These are phyloP conservation scores for Tetrax tetrax DNA, from an alignment of 2,113 vertebrate species.

Conservation along the genomic window DNA sequence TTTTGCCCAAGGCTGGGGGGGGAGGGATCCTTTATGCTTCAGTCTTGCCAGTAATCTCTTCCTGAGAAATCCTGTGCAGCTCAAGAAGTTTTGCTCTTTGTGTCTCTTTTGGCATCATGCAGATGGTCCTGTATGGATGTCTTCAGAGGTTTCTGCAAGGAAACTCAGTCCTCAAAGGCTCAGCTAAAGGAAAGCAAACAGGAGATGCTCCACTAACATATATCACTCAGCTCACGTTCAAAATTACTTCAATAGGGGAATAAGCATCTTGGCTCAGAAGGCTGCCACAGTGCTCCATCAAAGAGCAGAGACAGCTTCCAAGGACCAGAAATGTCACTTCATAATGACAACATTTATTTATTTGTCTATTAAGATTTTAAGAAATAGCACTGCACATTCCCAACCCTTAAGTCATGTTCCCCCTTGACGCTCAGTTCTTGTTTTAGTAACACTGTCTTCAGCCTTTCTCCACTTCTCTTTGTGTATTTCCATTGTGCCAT, in stretches of 20 bases:
- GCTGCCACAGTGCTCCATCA: background rate
- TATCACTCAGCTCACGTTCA: background rate
- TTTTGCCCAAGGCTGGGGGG: background rate
- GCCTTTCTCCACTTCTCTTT: background rate
- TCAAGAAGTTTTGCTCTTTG: background rate
- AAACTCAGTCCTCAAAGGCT: background rate
- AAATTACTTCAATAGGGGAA: background rate
- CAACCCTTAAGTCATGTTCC: background rate
- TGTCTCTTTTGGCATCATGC: background rate
- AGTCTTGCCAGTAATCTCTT: background rate
- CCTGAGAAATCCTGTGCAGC: background rate
- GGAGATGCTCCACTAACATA: background rate
- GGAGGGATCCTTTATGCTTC: background rate
- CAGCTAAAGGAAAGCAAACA: background rate
- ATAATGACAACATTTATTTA: background rate
- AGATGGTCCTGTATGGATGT: accelerated
- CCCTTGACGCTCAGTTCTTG: background rate
- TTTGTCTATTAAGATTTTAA: background rate
- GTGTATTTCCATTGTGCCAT: background rate
- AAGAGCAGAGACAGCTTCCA: background rate
- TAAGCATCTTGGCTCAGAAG: background rate
- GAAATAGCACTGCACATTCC: background rate
- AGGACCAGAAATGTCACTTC: background rate
- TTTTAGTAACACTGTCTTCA: background rate
- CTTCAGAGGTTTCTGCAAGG: background rate